These are phyloP conservation scores for Strigamia maritima DNA, from an alignment of 2,888 invertebrate genomes.

Conservation along the genomic window DNA sequence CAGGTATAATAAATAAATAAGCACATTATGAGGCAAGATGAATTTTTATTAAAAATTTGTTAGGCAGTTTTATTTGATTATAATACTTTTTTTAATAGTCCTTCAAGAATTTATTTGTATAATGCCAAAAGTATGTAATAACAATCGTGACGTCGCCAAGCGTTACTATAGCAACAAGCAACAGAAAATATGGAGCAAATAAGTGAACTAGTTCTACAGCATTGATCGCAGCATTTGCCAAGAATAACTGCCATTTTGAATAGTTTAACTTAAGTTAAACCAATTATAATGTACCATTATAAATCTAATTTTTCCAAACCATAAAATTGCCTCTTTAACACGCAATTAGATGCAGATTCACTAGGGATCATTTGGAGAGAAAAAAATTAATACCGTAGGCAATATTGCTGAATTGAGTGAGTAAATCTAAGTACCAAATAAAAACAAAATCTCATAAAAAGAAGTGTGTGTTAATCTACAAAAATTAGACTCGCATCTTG, in stretches of 20 bases:
- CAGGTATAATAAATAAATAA: not conserved
- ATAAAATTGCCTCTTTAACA: not conserved
- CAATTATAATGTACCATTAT: not conserved
- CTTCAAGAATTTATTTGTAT: not conserved
- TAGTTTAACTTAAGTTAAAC: not conserved
- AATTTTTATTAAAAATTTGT: not conserved
- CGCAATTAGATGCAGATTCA: not conserved
- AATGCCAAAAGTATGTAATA: not conserved
- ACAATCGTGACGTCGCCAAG: not conserved
- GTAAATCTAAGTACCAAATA: too few species aligned
- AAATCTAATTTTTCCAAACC: not conserved
- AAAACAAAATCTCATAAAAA: too few species aligned
- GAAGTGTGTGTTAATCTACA: too few species aligned
- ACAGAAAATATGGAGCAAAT: constrained; percentile 1
- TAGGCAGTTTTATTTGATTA: not conserved
- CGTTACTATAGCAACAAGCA: not conserved
- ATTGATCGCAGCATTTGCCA: not conserved
- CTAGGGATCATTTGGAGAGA: too few species aligned
- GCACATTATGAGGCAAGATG: not conserved
- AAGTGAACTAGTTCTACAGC: not conserved
- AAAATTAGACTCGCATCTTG: too few species aligned
- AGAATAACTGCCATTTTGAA: not conserved
- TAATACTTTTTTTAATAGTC: not conserved
- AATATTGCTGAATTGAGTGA: too few species aligned
- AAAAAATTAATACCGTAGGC: too few species aligned